Conservation (phyloP, 2,797 vertebrate genomes). For the Glossophaga mutica region DNA sequence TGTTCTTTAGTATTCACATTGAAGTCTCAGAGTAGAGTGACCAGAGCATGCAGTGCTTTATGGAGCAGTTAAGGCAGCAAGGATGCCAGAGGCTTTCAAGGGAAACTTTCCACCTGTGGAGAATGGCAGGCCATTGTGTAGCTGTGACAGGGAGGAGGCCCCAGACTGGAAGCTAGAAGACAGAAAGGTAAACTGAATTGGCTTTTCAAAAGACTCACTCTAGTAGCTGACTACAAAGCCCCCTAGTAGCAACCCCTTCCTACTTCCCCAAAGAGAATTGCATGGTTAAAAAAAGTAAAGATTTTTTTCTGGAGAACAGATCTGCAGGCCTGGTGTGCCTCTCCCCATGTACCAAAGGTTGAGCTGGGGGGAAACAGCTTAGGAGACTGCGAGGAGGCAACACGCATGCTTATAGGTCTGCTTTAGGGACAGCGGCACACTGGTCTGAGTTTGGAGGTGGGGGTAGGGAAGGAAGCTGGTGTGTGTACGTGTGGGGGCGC, state of each 20-base stretch:
- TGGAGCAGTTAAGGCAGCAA: background rate
- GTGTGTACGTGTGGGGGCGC: accelerated
- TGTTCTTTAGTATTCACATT: conserved; percentile 69
- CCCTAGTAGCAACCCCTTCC: background rate
- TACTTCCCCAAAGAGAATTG: background rate
- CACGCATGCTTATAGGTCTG: background rate
- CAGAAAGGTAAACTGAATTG: conserved; percentile 40
- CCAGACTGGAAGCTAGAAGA: background rate
- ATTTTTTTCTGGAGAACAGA: background rate
- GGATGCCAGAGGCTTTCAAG: background rate
- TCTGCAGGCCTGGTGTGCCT: background rate
- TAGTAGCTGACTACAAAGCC: background rate
- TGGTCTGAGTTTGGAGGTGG: background rate
- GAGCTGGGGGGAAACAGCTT: background rate
- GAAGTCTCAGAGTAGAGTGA: conserved; percentile 59
- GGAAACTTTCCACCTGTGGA: conserved; percentile 30
- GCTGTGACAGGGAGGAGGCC: background rate
- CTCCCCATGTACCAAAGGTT: background rate
- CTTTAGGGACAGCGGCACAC: background rate
- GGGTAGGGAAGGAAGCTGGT: background rate
- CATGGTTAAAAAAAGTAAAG: background rate
- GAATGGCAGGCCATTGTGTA: background rate
- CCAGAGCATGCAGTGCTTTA: background rate
- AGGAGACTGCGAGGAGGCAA: background rate
- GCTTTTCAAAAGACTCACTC: conserved; percentile 26